Evolutionary conservation across 2,113 vertebrate genomes (phyloP), one percentile per base, ranked within the genome.

Genomic region (Hemibagrus wyckioides): DNA sequence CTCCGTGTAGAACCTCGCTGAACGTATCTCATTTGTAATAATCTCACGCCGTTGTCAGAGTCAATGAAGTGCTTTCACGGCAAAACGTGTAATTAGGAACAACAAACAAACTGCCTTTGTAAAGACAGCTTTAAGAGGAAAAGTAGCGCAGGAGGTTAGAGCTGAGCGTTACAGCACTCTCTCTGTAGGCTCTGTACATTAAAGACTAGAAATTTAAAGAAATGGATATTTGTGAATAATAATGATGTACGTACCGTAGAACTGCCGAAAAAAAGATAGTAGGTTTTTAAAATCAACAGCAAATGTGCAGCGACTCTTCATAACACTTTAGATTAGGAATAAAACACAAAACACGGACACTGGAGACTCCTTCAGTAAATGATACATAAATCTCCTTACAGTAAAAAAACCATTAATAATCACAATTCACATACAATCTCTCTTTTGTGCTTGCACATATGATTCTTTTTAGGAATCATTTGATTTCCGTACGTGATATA

Each of bases 51-150:
- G 5, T 71, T 71, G 65, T 9, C 8, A 1, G 54, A 65, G 39
- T 50, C 39, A 28, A 13, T 25, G 56, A 80, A 80, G 76, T 65
- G 59, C 48, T 56, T 54, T 80, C 39, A 8, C 30, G 17, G 75
- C 44, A 79, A n/a, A 56, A 80, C 15, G 13, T 54, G 59, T 63
- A 80, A 86, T 86, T 80, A 86, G 44, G 63, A 56, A 54, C 76
- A 63, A 76, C 73, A 86, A 86, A 79, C 69, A 76, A 75, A 75
- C 50, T 3, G 50, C 33, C 73, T 52, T 23, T 52, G 23, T 79
- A 1, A 80, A 52, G 57, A 65, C 14, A 36, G 41, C 33, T 61
- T 52, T 65, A 50, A 63, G 17, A 50, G 33, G 33, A 30, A 48
- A 50, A 61, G 23, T 23, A 54, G 15, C 10, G 25, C n/a, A 41